Percentiles rank a stretch among this genome's conserved stretches.
Evolutionary conservation across 2,797 vertebrate genomes (phyloP).

Genomic region (Lacerta bilineata): DNA sequence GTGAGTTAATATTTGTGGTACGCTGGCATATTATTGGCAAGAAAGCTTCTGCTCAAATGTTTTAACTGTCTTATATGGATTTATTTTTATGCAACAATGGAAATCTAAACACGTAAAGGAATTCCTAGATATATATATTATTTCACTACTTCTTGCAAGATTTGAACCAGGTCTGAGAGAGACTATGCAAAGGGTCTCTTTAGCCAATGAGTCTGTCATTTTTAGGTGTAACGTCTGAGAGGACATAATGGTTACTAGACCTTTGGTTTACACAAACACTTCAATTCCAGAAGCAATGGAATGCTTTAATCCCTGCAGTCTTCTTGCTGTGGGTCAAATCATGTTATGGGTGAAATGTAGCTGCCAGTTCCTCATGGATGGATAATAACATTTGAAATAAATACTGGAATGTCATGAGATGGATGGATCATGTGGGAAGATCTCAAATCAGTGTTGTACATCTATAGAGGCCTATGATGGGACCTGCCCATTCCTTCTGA

Average conservation of each 20-base stretch:
- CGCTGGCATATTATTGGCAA: not conserved
- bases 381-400: not conserved
- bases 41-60: not conserved
- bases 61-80: no score
- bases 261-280: not conserved
- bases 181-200: not conserved
- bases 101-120: not conserved
- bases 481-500: not conserved
- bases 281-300: not conserved
- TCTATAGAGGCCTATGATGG: not conserved
- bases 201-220: not conserved
- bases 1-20: not conserved
- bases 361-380: not conserved
- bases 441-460: not conserved
- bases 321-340: not conserved
- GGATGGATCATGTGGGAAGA: not conserved
- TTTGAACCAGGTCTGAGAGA: not conserved
- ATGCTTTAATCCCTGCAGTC: not conserved
- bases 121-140: not conserved
- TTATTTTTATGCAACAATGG: not conserved
- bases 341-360: not conserved
- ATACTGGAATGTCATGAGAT: not conserved
- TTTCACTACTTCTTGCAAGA: not conserved
- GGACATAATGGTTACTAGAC: not conserved
- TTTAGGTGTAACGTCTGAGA: not conserved